Conservation (phyloP, 2,797 vertebrate species). For the Monodelphis domestica region DNA sequence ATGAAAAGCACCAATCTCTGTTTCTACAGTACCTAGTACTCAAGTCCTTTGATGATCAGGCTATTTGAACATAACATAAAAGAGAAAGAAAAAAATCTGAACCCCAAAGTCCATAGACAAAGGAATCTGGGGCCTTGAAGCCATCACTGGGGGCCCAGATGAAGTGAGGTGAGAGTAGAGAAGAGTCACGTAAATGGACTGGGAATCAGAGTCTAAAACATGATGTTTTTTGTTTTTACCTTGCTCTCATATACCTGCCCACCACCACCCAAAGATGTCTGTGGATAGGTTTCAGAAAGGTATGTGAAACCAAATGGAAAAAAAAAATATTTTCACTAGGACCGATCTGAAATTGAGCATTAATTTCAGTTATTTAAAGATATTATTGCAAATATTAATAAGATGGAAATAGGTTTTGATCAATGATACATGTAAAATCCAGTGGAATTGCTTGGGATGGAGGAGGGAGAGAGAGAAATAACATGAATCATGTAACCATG, state of each 20-base stretch:
- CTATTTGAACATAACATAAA: not conserved
- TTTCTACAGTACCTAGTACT: not conserved
- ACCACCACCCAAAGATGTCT: not conserved
- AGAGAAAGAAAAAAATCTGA: not conserved
- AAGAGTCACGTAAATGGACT: not conserved
- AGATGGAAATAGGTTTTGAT: too few relatives aligned
- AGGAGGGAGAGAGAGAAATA: too few relatives aligned
- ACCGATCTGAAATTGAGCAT: not conserved
- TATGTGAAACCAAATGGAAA: not conserved
- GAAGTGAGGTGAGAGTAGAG: not conserved
- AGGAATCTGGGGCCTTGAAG: not conserved
- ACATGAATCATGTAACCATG: too few relatives aligned
- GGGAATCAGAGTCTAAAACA: not conserved
- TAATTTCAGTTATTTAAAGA: not conserved
- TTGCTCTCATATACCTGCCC: too few relatives aligned
- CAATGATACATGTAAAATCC: too few relatives aligned
- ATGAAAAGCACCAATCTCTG: not conserved
- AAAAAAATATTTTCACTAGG: not conserved
- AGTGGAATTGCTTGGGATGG: too few relatives aligned
- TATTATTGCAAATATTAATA: too few relatives aligned
- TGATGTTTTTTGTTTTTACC: not conserved
- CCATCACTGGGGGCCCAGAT: not conserved
- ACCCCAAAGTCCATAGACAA: not conserved
- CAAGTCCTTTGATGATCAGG: not conserved
- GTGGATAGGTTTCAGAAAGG: not conserved